These are phyloP conservation scores for Tringa solitaria DNA, from an alignment of 2,113 vertebrate species.

Conservation along the genomic window DNA sequence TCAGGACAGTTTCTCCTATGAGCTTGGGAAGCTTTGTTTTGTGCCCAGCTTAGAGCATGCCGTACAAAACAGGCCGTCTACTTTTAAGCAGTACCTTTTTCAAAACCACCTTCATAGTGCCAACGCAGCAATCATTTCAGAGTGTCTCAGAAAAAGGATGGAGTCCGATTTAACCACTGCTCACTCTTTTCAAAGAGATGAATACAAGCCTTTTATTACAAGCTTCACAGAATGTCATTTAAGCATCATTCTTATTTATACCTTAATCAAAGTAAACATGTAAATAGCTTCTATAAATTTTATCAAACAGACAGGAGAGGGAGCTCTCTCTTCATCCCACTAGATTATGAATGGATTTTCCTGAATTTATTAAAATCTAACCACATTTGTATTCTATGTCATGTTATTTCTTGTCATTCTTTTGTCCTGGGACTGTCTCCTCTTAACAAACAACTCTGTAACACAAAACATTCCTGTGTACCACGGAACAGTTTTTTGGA, in stretches of 20 bases:
- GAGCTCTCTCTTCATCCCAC: conserved; percentile 72
- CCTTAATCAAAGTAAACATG: not conserved
- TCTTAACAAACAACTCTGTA: not conserved
- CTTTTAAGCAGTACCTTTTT: not conserved
- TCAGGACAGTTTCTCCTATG: not conserved
- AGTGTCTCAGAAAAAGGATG: not conserved
- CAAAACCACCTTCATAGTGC: not conserved
- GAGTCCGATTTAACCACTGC: not conserved
- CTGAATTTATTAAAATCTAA: conserved; percentile 6
- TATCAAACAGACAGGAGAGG: conserved; percentile 73
- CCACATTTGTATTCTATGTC: not conserved
- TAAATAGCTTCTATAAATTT: conserved; percentile 26
- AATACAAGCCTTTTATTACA: not conserved
- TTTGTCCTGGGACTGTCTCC: not conserved
- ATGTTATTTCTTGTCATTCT: not conserved
- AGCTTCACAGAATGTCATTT: not conserved
- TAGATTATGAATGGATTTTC: not conserved
- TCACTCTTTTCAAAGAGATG: not conserved
- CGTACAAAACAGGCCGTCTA: not conserved
- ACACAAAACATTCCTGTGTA: not conserved
- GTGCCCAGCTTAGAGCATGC: not conserved
- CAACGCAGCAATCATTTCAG: not conserved
- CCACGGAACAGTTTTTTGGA: not conserved
- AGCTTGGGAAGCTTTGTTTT: not conserved
- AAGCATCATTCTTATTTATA: not conserved